These are phyloP conservation scores for Nansenia antarctica DNA, from an alignment of 2,113 vertebrate genomes.

Conservation along the genomic window DNA sequence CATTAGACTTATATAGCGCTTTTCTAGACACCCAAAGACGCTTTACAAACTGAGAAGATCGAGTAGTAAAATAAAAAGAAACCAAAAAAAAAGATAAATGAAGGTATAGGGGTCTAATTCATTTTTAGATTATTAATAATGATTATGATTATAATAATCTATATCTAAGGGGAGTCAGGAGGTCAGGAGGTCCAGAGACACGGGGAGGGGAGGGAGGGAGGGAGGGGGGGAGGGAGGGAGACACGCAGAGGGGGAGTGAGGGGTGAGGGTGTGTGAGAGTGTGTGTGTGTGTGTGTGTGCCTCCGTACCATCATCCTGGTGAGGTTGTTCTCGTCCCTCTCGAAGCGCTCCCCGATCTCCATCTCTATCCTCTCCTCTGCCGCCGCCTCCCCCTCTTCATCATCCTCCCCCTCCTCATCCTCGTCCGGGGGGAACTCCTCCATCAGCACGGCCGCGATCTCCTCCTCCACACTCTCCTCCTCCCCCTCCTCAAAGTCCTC, in stretches of 20 bases:
- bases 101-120: too few species aligned
- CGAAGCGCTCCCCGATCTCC: conserved; percentile 82
- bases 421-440: conserved; percentile 84
- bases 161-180: conserved; percentile 65
- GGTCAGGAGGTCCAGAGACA: conserved; percentile 85
- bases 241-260: background rate
- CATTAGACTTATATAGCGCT: background rate
- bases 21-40: too few species aligned
- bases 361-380: conserved; percentile 76
- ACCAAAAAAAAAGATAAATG: too few species aligned
- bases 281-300: too few species aligned
- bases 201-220: too few species aligned
- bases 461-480: conserved; percentile 66
- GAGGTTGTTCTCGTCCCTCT: conserved; percentile 72
- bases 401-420: conserved; percentile 67
- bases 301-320: conserved; percentile 65
- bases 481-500: conserved; percentile 44
- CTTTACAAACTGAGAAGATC: too few species aligned
- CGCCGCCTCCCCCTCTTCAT: conserved; percentile 76
- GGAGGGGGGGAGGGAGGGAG: too few species aligned
- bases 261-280: background rate
- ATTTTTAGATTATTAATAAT: too few species aligned
- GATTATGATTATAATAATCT: too few species aligned
- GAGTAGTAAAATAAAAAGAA: too few species aligned
- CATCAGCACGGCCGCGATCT: conserved; percentile 79